Conservation (phyloP, 2,888 invertebrate genomes). For the Cephus nigrinus region DNA sequence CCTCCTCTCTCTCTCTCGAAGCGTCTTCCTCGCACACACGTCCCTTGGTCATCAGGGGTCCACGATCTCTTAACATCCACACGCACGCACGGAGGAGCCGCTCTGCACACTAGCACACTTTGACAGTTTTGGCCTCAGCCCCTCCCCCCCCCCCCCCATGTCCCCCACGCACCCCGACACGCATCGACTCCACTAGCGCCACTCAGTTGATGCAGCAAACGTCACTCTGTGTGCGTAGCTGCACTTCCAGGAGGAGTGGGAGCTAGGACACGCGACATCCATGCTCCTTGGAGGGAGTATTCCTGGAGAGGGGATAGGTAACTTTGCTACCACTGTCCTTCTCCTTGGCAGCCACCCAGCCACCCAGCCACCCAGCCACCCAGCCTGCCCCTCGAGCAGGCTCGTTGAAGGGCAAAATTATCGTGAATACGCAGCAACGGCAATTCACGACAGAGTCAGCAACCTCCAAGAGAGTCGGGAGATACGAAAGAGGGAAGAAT, state of each 20-base stretch:
- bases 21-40: conserved; percentile 3
- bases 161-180: not conserved
- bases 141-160: too few species aligned
- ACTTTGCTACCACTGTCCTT: conserved; percentile 17
- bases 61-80: too few species aligned
- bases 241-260: conserved; percentile 56
- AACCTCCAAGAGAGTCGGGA: too few species aligned
- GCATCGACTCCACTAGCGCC: conserved; percentile 4
- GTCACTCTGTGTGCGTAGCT: conserved; percentile 22
- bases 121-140: too few species aligned
- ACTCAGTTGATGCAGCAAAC: not conserved
- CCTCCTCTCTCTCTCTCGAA: not conserved
- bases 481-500: too few species aligned
- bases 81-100: too few species aligned
- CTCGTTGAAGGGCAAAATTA: too few species aligned
- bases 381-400: not conserved
- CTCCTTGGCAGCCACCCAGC: not conserved
- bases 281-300: conserved; percentile 32
- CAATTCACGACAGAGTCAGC: too few species aligned
- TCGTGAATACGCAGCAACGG: too few species aligned
- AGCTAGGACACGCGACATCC: conserved; percentile 64
- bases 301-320: conserved; percentile 29
- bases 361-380: too few species aligned
- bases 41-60: not conserved
- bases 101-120: too few species aligned